Evolutionary conservation across 2,888 invertebrate species (phyloP), one percentile per base, ranked within the genome.

Genomic region (Euzetes globulus): DNA sequence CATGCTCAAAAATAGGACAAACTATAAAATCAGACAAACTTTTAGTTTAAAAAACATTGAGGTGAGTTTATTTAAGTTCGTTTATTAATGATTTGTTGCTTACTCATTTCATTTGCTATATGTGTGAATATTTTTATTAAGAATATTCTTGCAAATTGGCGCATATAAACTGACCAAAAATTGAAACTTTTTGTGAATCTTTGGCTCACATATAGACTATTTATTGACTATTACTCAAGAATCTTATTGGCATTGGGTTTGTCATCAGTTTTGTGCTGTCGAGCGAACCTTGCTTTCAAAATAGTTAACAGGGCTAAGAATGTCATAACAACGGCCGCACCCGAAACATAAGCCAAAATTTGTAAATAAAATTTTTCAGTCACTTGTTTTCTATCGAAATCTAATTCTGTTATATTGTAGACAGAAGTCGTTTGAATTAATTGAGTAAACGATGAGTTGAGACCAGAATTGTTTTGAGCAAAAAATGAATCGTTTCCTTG

Each of bases 241-340:
- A 27, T 60, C 33, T 29, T 33, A 2, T n/a, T 33, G 17, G 11
- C 6, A 17, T 60, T 60, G 29, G 29, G 29, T 60, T 22, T 60
- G 19, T 33, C 33, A 29, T 60, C 25, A 3, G 27, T 11, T 13
- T 33, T 33, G 11, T 22, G 6, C 13, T 45, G 68, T 73, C 71
- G 68, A 9, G 41, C 50, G 33, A 73, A 37, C 68, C 71, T 65
- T 15, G 60, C 65, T 11, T 37, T 63, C 11, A 70, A 7, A 9
- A 47, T 73, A 45, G 52, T n/a, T 19, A 63, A 50, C 1, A 73
- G 73, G 3, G 70, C 41, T 7, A 73, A 13, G 55, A 73, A 73
- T n/a, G 73, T 73, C 65, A 45, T 55, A 37, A 73, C 19, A 17
- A 73, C 73, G 27, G 73, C 73, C 17, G 73, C 73, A 27, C 73